phyloP scores from a whole-genome alignment of 2,888 invertebrate genomes.

The Athalia rosae region DNA sequence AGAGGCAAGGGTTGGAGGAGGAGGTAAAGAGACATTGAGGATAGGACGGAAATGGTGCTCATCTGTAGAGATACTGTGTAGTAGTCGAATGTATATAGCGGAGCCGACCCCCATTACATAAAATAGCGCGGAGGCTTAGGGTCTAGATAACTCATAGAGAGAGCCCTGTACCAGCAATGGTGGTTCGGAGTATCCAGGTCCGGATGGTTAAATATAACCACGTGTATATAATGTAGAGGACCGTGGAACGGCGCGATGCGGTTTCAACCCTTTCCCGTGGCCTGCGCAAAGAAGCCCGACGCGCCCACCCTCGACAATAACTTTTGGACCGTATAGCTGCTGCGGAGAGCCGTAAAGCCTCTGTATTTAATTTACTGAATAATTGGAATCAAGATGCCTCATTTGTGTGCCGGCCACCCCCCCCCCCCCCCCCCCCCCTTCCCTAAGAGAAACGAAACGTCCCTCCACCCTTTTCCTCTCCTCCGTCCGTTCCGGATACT shows the following conservation, averaged over 20 bases:
- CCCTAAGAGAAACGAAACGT: conserved; percentile 43
- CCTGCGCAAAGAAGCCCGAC: conserved; percentile 33
- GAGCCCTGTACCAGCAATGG: conserved; percentile 17
- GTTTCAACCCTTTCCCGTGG: conserved; percentile 61
- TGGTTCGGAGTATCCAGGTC: not conserved
- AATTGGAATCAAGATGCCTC: conserved; percentile 73
- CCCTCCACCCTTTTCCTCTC: conserved; percentile 46
- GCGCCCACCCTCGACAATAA: conserved; percentile 59
- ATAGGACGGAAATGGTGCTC: conserved; percentile 37
- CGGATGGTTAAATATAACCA: no score
- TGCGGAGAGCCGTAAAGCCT: conserved; percentile 62
- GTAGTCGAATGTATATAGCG: conserved; percentile 3
- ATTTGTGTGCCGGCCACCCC: conserved; percentile 65
- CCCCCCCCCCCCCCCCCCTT: conserved; percentile 30
- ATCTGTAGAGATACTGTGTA: conserved; percentile 18
- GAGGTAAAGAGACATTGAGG: conserved; percentile 2
- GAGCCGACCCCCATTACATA: not conserved
- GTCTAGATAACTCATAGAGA: conserved; percentile 40
- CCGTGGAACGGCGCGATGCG: conserved; percentile 47
- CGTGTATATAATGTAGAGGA: not conserved
- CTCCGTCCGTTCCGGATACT: conserved; percentile 45
- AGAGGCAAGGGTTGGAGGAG: conserved; percentile 8
- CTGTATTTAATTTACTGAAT: conserved; percentile 73
- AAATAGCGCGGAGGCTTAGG: conserved; percentile 10
- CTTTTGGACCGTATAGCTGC: conserved; percentile 52